Evolutionary conservation across 2,888 invertebrate genomes (phyloP).

Genomic region (Thymelicus lineola): DNA sequence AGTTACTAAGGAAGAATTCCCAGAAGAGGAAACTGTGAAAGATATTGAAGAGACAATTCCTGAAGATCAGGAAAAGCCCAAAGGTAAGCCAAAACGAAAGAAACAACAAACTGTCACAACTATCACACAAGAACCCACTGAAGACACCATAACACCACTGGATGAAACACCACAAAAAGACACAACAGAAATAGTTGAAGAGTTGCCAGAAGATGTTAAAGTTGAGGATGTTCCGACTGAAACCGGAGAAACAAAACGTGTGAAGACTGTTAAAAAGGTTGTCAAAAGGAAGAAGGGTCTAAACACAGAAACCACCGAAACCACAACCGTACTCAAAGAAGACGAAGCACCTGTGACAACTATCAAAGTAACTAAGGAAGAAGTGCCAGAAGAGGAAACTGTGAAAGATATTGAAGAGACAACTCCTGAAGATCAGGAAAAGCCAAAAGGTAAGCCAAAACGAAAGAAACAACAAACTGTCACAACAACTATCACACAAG

Average conservation of each 20-base stretch:
- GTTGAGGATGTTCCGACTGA: constrained; percentile 63
- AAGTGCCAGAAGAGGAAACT: too few species aligned
- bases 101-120: constrained; percentile 53
- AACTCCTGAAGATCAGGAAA: too few species aligned
- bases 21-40: background rate
- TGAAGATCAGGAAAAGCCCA: too few species aligned
- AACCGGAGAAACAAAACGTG: constrained; percentile 58
- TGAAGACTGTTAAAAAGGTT: constrained; percentile 58
- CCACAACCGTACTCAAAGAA: constrained; percentile 43
- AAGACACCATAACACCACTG: constrained; percentile 44
- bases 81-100: constrained; percentile 51
- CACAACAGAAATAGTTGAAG: constrained; percentile 51
- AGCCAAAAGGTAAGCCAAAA: too few species aligned
- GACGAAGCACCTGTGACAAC: constrained; percentile 51
- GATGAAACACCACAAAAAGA: constrained; percentile 37
- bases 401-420: too few species aligned
- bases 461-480: too few species aligned
- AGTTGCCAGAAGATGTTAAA: constrained; percentile 51
- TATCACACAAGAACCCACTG: constrained; percentile 40
- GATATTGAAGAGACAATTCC: too few species aligned
- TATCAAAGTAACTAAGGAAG: too few species aligned
- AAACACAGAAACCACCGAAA: constrained; percentile 47
- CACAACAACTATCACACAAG: too few species aligned
- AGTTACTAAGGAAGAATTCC: constrained; percentile 39
- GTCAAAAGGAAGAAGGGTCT: constrained; percentile 48